Evolutionary conservation across 2,113 vertebrate species (phyloP), one percentile per base, ranked within the genome.

Genomic region (Lethenteron camtschaticum): DNA sequence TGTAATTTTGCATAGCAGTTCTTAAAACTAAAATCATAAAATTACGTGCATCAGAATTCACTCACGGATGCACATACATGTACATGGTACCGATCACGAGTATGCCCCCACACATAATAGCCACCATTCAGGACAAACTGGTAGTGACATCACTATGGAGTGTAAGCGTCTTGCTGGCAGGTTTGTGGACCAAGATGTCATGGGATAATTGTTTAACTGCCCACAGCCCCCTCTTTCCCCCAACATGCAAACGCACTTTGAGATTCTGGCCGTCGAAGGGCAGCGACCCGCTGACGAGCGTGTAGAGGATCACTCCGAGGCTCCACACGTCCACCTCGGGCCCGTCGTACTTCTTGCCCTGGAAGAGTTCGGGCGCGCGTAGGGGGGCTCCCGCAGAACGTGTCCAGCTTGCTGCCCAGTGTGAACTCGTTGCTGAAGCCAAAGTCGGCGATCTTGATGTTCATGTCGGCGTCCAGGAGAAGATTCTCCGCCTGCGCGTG

Each of bases 401-500:
- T 96, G 83, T 96, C 91, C 82, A 96, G 78, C 79, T 96, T 96
- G 73, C 84, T 95, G 73, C 91, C 90, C 3, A 90, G 82, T 1
- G 85, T 96, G 79, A 96, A 96, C 80, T 96, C 91, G 1, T 95
- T 95, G 78, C 90, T 96, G 83, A 96, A 95, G 75, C 91, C 91
- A 77, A 95, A 96, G 80, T 95, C 91, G 3, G 91, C 91, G 69
- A 96, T 96, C 85, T 96, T 96, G 78, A 96, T 96, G 81, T 96
- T 96, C 90, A 96, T 95, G 71, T 95, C 90, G 69, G 86, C 86
- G 73, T 95, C 90, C 75, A 96, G 82, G 57, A 96, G 82, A 77
- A 96, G 83, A 79, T 96, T 96, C 82, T 96, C 91, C 72, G 91
- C 91, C 91, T 96, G 63, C 20, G 9, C 9, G 14, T 1, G 20